A percentile compares a stretch with the other conserved stretches of the same genome.
Evolutionary conservation across 2,888 invertebrate species (phyloP).

Genomic region (Apocheima hispidaria): DNA sequence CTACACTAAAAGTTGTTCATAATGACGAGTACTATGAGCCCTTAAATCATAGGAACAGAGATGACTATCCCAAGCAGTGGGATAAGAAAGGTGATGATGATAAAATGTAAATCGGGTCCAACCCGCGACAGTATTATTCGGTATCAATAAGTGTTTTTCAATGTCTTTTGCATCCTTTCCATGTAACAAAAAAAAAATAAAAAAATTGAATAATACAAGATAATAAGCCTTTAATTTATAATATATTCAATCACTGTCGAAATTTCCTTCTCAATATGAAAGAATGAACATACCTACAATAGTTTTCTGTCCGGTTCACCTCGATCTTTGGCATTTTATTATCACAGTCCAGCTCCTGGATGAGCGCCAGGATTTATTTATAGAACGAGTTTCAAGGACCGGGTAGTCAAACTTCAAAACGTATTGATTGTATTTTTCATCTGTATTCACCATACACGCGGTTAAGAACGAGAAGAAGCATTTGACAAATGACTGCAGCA

Average conservation of each 20-base stretch:
- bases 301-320: slow-evolving; percentile 55
- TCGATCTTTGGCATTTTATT: slow-evolving; percentile 62
- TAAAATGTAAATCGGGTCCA: too few relatives aligned
- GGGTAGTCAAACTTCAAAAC: slow-evolving; percentile 55
- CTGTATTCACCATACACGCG: slow-evolving; percentile 4
- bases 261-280: slow-evolving; percentile 8
- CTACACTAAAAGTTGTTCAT: too few relatives aligned
- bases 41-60: too few relatives aligned
- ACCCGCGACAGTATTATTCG: too few relatives aligned
- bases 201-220: too few relatives aligned
- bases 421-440: slow-evolving; percentile 42
- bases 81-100: too few relatives aligned
- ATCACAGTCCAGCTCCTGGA: slow-evolving; percentile 59
- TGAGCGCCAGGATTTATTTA: slow-evolving; percentile 56
- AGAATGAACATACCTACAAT: slow-evolving; percentile 47
- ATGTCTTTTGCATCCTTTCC: too few relatives aligned
- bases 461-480: too few relatives aligned
- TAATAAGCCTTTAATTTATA: not conserved
- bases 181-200: not conserved
- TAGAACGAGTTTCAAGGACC: slow-evolving; percentile 63
- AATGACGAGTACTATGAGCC: too few relatives aligned
- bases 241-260: not conserved
- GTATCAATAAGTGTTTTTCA: too few relatives aligned
- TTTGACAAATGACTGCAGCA: not conserved
- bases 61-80: too few relatives aligned